A percentile compares a stretch with the other conserved stretches of the same genome.
Evolutionary conservation across 2,113 vertebrate genomes (phyloP).

Genomic region (Gymnogyps californianus): DNA sequence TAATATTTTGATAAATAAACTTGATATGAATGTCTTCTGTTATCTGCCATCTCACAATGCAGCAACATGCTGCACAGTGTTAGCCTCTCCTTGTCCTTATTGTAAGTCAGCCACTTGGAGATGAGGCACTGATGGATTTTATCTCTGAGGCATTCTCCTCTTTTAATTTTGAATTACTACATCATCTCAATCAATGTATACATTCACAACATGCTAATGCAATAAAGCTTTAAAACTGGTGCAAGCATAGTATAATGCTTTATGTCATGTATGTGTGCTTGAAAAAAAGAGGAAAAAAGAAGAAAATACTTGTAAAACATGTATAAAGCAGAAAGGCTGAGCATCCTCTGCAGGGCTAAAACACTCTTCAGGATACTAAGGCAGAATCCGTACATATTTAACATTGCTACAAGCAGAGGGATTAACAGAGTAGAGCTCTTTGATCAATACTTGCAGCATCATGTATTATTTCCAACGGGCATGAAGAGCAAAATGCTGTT

Average conservation of each 20-base stretch:
- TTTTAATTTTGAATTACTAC: background rate
- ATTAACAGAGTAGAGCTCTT: slow-evolving; percentile 34
- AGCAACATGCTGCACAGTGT: background rate
- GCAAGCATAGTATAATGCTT: background rate
- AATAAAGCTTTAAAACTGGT: background rate
- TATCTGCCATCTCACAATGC: background rate
- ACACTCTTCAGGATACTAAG: background rate
- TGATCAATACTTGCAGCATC: slow-evolving; percentile 41
- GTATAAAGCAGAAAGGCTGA: background rate
- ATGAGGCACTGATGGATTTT: background rate
- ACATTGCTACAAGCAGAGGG: slow-evolving; percentile 13
- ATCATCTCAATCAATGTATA: background rate
- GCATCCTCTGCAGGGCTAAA: background rate
- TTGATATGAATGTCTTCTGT: background rate
- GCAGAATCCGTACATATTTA: slow-evolving; percentile 31
- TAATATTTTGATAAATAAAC: background rate
- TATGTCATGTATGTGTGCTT: background rate
- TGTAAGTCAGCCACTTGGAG: background rate
- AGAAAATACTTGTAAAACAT: background rate
- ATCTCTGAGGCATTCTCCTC: background rate
- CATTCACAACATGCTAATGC: background rate
- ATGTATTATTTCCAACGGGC: background rate
- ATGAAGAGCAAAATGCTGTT: slow-evolving; percentile 29
- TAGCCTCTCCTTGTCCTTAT: background rate
- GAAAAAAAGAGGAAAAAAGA: background rate